Evolutionary conservation across 2,113 vertebrate genomes (phyloP).

Genomic region (Channa argus): DNA sequence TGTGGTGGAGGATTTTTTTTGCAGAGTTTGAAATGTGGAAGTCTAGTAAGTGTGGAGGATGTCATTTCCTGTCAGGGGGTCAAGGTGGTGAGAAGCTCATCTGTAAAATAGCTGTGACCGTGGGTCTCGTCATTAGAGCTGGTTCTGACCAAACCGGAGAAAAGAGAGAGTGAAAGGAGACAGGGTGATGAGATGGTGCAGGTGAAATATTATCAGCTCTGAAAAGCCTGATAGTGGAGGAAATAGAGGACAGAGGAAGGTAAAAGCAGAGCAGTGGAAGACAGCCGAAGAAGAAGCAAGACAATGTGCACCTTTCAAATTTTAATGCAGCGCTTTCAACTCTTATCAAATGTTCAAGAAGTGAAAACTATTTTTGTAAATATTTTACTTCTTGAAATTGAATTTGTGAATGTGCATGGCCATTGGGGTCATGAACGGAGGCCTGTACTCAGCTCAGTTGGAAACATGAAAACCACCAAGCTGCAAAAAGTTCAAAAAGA

Average conservation of each 20-base stretch:
- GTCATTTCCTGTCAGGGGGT: constrained; percentile 43
- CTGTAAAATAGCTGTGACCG: constrained; percentile 29
- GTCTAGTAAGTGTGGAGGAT: constrained; percentile 43
- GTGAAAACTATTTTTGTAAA: background rate
- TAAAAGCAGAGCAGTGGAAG: background rate
- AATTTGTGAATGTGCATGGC: background rate
- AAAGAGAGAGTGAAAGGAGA: constrained; percentile 1
- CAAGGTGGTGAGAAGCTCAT: constrained; percentile 28
- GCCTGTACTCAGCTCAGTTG: constrained; percentile 1
- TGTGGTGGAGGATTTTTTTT: constrained; percentile 11
- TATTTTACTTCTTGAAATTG: background rate
- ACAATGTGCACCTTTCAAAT: background rate
- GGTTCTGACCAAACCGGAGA: constrained; percentile 32
- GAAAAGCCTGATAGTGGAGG: background rate
- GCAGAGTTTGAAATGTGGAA: constrained; percentile 10
- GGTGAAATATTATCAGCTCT: constrained; percentile 9
- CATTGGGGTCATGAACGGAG: background rate
- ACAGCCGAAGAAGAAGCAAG: background rate
- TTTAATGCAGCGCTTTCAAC: background rate
- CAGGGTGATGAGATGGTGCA: background rate
- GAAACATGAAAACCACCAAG: constrained; percentile 10
- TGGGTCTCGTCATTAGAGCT: constrained; percentile 33
- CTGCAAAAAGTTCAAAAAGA: background rate
- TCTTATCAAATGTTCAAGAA: background rate
- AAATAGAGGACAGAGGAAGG: background rate